Conservation (phyloP, 2,797 vertebrate genomes). For the Sparidentex hasta region DNA sequence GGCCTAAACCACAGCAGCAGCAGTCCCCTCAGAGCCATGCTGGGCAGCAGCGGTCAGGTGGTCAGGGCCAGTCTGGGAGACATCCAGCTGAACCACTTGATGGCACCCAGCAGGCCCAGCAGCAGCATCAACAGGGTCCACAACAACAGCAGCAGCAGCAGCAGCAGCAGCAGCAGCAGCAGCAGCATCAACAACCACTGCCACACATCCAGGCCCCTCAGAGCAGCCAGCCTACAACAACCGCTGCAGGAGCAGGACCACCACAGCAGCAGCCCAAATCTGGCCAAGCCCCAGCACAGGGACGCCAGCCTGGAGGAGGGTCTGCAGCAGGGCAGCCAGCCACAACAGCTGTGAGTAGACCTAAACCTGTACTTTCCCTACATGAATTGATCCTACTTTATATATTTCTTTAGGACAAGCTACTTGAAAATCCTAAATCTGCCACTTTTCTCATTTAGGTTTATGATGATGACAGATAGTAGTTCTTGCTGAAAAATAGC, state of each 20-base stretch:
- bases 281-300: constrained; percentile 76
- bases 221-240: constrained; percentile 75
- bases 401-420: constrained; percentile 1
- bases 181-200: constrained; percentile 82
- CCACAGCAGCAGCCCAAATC: constrained; percentile 83
- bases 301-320: constrained; percentile 80
- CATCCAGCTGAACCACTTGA: constrained; percentile 82
- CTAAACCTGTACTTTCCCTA: constrained; percentile 4
- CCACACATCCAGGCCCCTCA: constrained; percentile 77
- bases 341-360: constrained; percentile 85
- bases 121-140: constrained; percentile 47
- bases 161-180: constrained; percentile 60
- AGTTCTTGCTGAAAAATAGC: constrained; percentile 7
- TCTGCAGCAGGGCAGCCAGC: constrained; percentile 81
- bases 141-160: constrained; percentile 65
- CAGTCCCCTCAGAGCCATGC: constrained; percentile 76
- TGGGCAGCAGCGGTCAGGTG: constrained; percentile 79
- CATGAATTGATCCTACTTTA: not conserved
- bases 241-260: constrained; percentile 61
- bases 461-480: constrained; percentile 1
- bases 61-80: constrained; percentile 77
- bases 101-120: constrained; percentile 68
- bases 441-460: not conserved
- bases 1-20: constrained; percentile 78
- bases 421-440: not conserved